phyloP scores from a whole-genome alignment of 2,113 vertebrate species.

The Leiothrix lutea region DNA sequence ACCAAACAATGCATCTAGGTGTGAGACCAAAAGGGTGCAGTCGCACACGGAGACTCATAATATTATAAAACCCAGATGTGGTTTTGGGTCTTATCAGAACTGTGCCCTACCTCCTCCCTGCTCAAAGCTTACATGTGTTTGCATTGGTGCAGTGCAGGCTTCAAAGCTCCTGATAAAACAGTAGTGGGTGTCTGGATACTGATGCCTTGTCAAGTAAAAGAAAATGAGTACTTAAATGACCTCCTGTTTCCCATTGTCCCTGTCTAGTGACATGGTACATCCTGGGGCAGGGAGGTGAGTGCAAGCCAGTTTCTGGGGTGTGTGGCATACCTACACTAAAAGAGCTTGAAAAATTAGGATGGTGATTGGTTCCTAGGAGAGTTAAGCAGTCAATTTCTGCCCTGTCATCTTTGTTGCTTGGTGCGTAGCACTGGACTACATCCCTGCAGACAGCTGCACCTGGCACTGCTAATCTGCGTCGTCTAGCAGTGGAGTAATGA shows the following conservation, averaged over 20 bases:
- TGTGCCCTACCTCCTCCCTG: background rate
- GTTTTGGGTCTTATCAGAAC: background rate
- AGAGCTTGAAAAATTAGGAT: background rate
- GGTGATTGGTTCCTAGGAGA: background rate
- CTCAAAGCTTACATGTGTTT: background rate
- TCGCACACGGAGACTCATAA: fast-evolving
- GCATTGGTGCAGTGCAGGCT: background rate
- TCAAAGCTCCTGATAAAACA: background rate
- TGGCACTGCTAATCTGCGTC: background rate
- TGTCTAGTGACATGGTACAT: slow-evolving; percentile 7
- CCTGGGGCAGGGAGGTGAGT: background rate
- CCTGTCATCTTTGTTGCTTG: background rate
- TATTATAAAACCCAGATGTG: background rate
- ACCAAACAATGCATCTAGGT: background rate
- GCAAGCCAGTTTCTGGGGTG: background rate
- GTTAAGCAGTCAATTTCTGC: background rate
- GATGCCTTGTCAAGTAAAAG: background rate
- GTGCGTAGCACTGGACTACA: background rate
- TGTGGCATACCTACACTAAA: background rate
- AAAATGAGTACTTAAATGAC: background rate
- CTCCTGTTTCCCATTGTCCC: background rate
- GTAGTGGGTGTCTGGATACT: background rate
- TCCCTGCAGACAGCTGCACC: background rate
- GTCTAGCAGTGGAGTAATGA: fast-evolving
- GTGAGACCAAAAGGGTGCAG: background rate